A percentile compares a stretch with the other conserved stretches of the same genome.
These are phyloP conservation scores for Pogonus chalceus DNA, from an alignment of 1,140 invertebrate genomes.

Conservation along the genomic window DNA sequence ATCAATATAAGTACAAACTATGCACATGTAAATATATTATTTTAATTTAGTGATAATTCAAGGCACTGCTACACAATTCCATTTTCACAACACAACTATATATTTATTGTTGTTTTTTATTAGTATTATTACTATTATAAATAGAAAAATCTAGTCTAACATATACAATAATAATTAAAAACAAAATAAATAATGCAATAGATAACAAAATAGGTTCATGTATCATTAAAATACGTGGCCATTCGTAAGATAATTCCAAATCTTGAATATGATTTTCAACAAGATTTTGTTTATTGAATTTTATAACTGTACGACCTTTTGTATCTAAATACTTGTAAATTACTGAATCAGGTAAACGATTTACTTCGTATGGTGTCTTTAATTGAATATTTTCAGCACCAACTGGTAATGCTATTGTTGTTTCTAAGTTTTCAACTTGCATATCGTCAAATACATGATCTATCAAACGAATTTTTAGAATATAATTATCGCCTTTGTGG, in stretches of 20 bases:
- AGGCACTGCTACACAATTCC: too few relatives aligned
- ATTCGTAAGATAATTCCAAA: conserved; percentile 77
- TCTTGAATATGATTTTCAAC: conserved; percentile 96
- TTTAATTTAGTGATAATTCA: too few relatives aligned
- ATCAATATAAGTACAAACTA: too few relatives aligned
- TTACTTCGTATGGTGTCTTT: conserved; percentile 71
- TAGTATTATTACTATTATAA: conserved; percentile 20
- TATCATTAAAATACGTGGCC: conserved; percentile 74
- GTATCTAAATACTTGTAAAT: conserved; percentile 95
- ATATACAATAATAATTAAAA: conserved; percentile 87
- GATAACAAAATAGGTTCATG: conserved; percentile 88
- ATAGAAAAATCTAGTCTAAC: conserved; percentile 94
- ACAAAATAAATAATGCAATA: conserved; percentile 80
- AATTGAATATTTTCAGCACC: conserved; percentile 75
- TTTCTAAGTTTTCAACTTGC: conserved; percentile 80
- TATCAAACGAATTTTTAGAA: conserved; percentile 83
- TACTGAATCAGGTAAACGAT: conserved; percentile 60
- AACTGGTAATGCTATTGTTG: conserved; percentile 92
- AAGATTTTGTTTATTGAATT: conserved; percentile 76
- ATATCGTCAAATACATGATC: conserved; percentile 97
- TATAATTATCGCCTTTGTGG: conserved; percentile 62
- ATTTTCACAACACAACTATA: too few relatives aligned
- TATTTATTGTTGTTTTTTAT: not conserved
- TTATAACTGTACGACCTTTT: conserved; percentile 80
- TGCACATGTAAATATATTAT: too few relatives aligned